These are phyloP conservation scores for Monoplex corrugatus DNA, from an alignment of 2,888 invertebrate genomes.

Conservation along the genomic window DNA sequence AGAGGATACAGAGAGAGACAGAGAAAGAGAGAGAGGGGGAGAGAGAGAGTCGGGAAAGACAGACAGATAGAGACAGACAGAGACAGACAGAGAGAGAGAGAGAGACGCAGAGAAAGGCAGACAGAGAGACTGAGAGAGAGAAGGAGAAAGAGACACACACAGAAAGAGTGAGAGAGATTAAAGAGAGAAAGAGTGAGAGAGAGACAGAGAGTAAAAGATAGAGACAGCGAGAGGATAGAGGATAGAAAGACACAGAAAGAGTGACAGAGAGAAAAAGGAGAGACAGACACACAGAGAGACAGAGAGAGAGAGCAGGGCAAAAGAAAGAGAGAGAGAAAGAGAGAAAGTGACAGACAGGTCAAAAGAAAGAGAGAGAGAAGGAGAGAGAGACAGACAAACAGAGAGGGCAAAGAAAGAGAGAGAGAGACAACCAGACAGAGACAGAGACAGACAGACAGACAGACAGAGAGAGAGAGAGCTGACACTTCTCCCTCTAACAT, in stretches of 20 bases:
- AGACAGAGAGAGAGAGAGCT: too few species aligned
- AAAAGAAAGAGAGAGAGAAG: background rate
- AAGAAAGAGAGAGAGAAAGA: background rate
- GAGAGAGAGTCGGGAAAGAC: too few species aligned
- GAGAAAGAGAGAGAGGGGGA: background rate
- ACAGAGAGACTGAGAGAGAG: background rate
- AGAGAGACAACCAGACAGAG: background rate
- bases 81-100: too few species aligned
- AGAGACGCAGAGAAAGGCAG: background rate
- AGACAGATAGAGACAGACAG: too few species aligned
- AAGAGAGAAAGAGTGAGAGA: background rate
- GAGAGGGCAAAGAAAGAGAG: background rate
- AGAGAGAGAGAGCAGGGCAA: constrained; percentile 4
- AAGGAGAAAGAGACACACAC: background rate
- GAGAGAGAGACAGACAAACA: background rate
- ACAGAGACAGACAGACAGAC: background rate
- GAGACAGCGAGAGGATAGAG: background rate
- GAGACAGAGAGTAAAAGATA: too few species aligned
- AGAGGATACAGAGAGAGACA: background rate
- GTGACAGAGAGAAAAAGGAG: too few species aligned
- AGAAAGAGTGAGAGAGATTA: too few species aligned
- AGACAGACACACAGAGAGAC: background rate
- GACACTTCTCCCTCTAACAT: background rate
- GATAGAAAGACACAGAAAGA: too few species aligned
- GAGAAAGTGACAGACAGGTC: background rate